Percentiles rank a stretch among this genome's conserved stretches.
Evolutionary conservation across 2,797 vertebrate species (phyloP).

Genomic region (Coregonus suidteri): DNA sequence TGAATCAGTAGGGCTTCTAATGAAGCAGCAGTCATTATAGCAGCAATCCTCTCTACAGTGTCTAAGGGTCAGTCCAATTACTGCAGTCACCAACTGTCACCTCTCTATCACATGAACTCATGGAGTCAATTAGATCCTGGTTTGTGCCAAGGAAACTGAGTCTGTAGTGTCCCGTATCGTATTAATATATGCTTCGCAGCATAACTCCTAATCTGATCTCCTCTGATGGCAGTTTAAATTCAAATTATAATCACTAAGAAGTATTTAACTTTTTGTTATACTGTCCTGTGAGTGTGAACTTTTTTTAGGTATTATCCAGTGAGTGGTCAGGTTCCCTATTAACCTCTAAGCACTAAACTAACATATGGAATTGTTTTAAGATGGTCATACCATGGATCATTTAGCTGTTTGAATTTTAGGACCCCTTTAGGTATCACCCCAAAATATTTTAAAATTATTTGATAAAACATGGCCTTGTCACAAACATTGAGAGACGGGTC

Average conservation of each 20-base stretch:
- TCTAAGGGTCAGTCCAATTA: conserved; percentile 2
- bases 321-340: too few species aligned
- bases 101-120: background rate
- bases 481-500: too few species aligned
- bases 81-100: background rate
- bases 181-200: background rate
- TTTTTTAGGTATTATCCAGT: background rate
- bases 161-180: background rate
- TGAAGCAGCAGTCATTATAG: conserved; percentile 1
- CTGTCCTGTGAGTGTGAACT: background rate
- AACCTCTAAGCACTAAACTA: too few species aligned
- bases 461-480: too few species aligned
- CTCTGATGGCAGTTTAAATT: background rate
- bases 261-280: background rate
- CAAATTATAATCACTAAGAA: background rate
- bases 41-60: background rate
- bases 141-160: background rate
- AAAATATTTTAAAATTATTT: too few species aligned
- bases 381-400: too few species aligned
- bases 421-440: too few species aligned
- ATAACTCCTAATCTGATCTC: background rate
- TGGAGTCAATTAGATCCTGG: background rate
- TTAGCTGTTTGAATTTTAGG: too few species aligned
- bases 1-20: background rate
- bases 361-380: too few species aligned